A percentile compares a stretch with the other conserved stretches of the same genome.
Conservation (phyloP, 2,888 invertebrate species). For the Metellina segmentata region DNA sequence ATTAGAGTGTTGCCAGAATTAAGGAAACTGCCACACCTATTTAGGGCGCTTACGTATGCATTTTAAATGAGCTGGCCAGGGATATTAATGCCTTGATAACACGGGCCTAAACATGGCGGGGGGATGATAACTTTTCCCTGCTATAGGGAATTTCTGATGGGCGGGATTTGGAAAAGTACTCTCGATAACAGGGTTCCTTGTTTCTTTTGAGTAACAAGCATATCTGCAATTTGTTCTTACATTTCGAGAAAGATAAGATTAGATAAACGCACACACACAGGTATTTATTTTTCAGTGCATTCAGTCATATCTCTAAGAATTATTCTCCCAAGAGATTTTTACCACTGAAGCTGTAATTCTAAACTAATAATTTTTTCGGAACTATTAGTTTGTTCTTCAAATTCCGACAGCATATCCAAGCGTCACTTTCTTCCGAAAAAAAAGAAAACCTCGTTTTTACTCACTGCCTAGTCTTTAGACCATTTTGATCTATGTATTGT, state of each 20-base stretch:
- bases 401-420: too few relatives aligned
- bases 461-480: too few relatives aligned
- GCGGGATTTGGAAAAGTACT: background rate
- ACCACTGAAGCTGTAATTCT: too few relatives aligned
- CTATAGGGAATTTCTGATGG: constrained; percentile 14
- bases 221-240: background rate
- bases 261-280: background rate
- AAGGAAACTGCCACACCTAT: constrained; percentile 56
- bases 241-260: background rate
- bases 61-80: constrained; percentile 19
- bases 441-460: too few relatives aligned
- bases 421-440: too few relatives aligned
- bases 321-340: too few relatives aligned
- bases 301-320: too few relatives aligned
- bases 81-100: constrained; percentile 37
- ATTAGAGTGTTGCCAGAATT: constrained; percentile 19
- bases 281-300: too few relatives aligned
- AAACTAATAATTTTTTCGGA: too few relatives aligned
- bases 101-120: background rate
- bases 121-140: background rate
- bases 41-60: constrained; percentile 28
- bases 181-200: background rate
- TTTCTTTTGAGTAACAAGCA: background rate
- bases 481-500: too few relatives aligned
- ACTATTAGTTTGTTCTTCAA: too few relatives aligned